phyloP scores from a whole-genome alignment of 2,113 vertebrate species.

The Pyxicephalus adspersus region DNA sequence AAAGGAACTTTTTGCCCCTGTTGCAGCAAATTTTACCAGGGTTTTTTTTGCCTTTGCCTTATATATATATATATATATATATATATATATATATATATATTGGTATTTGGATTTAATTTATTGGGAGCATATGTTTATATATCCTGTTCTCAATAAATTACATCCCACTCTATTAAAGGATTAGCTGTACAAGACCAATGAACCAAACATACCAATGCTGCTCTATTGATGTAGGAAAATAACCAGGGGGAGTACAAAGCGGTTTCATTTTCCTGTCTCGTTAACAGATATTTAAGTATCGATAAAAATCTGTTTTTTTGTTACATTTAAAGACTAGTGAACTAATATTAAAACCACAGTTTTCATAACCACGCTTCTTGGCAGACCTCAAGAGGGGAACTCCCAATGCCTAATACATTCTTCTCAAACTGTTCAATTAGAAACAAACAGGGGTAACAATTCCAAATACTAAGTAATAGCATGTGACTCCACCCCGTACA shows the following conservation, averaged over 20 bases:
- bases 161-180: too few relatives aligned
- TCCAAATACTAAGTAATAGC: slow-evolving; percentile 34
- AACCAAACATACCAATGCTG: background rate
- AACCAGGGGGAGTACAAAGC: slow-evolving; percentile 10
- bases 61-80: too few relatives aligned
- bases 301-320: slow-evolving; percentile 47
- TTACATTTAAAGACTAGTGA: slow-evolving; percentile 45
- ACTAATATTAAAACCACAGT: slow-evolving; percentile 42
- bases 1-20: too few relatives aligned
- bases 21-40: too few relatives aligned
- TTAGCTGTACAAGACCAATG: background rate
- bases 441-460: slow-evolving; percentile 14
- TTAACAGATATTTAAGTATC: slow-evolving; percentile 48
- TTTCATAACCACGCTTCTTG: slow-evolving; percentile 38
- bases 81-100: too few relatives aligned
- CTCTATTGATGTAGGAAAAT: background rate
- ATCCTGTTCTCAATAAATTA: too few relatives aligned
- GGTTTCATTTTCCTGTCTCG: slow-evolving; percentile 31
- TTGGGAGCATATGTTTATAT: too few relatives aligned
- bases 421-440: background rate
- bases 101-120: too few relatives aligned
- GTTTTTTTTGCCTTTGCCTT: too few relatives aligned
- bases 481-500: background rate
- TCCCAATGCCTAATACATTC: slow-evolving; percentile 20
- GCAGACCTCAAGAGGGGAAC: slow-evolving; percentile 33